Conservation (phyloP, 1,140 invertebrate species). For the Microvelia longipes region DNA sequence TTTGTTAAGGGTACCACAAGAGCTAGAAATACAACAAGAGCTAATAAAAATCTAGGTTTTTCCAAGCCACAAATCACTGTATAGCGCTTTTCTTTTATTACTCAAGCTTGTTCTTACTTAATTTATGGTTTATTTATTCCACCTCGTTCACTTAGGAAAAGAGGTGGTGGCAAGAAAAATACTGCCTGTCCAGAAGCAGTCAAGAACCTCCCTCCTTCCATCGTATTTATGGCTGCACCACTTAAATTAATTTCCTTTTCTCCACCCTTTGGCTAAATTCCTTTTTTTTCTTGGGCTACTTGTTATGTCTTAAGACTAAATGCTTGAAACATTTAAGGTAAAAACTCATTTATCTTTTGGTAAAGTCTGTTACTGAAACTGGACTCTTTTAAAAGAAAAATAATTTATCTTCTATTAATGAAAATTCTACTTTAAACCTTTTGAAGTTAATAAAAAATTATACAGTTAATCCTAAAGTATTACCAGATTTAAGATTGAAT, state of each 20-base stretch:
- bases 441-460: too few relatives aligned
- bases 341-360: background rate
- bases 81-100: constrained; percentile 10
- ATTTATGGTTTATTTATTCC: constrained; percentile 13
- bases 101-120: constrained; percentile 3
- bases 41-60: constrained; percentile 6
- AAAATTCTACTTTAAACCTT: too few relatives aligned
- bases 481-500: too few relatives aligned
- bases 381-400: too few relatives aligned
- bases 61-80: constrained; percentile 6
- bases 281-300: background rate
- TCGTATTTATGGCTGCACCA: background rate
- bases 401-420: too few relatives aligned
- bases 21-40: background rate
- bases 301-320: background rate
- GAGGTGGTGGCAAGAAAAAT: background rate
- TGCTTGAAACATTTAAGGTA: background rate
- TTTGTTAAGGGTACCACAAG: background rate
- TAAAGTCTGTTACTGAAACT: too few relatives aligned
- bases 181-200: background rate
- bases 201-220: background rate
- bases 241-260: background rate
- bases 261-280: background rate
- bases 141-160: constrained; percentile 5
- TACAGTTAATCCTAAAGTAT: too few relatives aligned